A percentile compares a stretch with the other conserved stretches of the same genome.
Evolutionary conservation across 2,113 vertebrate genomes (phyloP).

Genomic region (Barbus barbus): DNA sequence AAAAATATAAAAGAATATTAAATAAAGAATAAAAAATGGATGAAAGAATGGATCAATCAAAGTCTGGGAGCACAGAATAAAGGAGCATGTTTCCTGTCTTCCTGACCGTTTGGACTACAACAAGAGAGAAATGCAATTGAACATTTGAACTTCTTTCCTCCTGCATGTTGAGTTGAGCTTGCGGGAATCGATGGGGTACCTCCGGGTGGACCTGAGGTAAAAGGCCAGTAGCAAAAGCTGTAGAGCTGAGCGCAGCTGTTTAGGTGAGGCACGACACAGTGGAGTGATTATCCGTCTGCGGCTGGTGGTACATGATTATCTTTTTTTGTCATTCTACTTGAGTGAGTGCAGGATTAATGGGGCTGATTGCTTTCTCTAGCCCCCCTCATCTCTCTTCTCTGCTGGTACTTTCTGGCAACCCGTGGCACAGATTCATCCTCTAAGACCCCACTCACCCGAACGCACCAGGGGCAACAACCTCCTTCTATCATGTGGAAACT

Average conservation of each 20-base stretch:
- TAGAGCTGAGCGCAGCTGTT: neutral
- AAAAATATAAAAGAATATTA: too few relatives aligned
- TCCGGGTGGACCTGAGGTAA: neutral
- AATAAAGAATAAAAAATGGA: neutral
- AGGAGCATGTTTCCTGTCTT: neutral
- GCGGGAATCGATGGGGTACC: neutral
- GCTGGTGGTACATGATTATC: conserved; percentile 31
- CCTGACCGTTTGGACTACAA: neutral
- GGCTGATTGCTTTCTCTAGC: conserved; percentile 42
- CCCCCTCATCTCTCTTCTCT: conserved; percentile 6
- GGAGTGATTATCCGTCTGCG: conserved; percentile 35
- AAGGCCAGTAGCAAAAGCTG: neutral
- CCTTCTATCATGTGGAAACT: neutral
- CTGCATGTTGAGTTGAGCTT: neutral
- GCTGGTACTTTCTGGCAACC: conserved; percentile 21
- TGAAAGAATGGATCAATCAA: neutral
- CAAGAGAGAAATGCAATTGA: neutral
- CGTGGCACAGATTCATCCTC: conserved; percentile 23
- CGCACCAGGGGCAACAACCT: neutral
- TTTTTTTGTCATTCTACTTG: conserved; percentile 12
- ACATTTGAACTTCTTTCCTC: neutral
- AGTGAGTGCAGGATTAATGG: conserved; percentile 34
- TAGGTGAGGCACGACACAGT: neutral
- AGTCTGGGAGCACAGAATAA: neutral
- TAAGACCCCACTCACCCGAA: neutral